These are phyloP conservation scores for Heterotilapia buettikoferi DNA, from an alignment of 2,113 vertebrate species.

Conservation along the genomic window DNA sequence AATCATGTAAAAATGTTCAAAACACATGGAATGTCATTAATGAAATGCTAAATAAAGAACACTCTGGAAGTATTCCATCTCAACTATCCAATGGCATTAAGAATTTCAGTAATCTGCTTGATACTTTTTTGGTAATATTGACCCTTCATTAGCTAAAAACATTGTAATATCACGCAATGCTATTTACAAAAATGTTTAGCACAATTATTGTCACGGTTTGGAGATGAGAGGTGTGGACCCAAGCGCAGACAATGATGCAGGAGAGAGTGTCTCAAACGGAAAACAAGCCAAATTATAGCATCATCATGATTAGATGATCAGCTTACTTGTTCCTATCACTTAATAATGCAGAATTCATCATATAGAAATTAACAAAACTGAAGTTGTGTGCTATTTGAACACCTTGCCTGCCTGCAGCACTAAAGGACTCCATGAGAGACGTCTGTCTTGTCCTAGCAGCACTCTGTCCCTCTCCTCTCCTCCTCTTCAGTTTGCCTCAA, in stretches of 20 bases:
- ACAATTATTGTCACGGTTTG: not conserved
- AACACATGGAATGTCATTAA: not conserved
- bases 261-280: not conserved
- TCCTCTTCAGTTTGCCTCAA: too few species aligned
- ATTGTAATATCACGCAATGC: not conserved
- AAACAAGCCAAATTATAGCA: not conserved
- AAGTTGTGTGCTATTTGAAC: too few species aligned
- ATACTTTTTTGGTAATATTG: not conserved
- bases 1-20: not conserved
- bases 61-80: not conserved
- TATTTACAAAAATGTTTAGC: not conserved
- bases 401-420: too few species aligned
- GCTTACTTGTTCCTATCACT: too few species aligned
- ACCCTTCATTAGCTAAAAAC: not conserved
- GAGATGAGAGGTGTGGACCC: not conserved
- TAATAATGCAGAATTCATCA: too few species aligned
- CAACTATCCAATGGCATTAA: not conserved
- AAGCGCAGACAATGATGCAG: not conserved
- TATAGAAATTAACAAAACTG: too few species aligned
- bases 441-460: too few species aligned
- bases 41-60: not conserved
- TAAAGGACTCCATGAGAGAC: too few species aligned
- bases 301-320: too few species aligned
- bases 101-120: not conserved
- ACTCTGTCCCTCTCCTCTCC: too few species aligned